Evolutionary conservation across 2,113 vertebrate genomes (phyloP), one percentile per base, ranked within the genome.

Genomic region (Leptosomus discolor): DNA sequence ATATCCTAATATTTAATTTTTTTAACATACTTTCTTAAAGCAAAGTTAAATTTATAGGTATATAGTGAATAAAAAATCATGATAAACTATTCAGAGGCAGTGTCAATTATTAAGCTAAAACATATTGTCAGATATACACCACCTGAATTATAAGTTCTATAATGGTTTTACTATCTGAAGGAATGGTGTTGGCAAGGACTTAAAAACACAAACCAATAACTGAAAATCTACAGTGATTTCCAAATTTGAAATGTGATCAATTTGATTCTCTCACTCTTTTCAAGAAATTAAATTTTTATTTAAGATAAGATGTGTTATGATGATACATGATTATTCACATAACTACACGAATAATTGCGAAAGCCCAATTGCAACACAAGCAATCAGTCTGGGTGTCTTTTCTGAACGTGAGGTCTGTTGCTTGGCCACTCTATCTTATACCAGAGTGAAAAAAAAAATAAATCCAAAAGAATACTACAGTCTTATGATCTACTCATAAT

Each of bases 61-160:
- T 46, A 48, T 6, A 56, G 5, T 5, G 15, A 64, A 74, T 11
- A 29, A 43, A 65, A 76, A 45, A 50, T 16, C 2, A 43, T 1
- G 16, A 90, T 15, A 83, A 80, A 20, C 14, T 53, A 20, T 60
- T 69, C 17, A 77, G 27, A 50, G 8, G 32, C 9, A 54, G 39
- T 2, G 9, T 20, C 34, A 53, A 5, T 57, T 58, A n/a, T 12
- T 34, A 29, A 1, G 8, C 32, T 46, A 69, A 57, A 27, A 37
- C 0, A 0, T 15, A 8, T 14, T 50, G 22, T 30, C 30, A 76
- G 39, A 41, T 9, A 8, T 13, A 43, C 13, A 15, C 11, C 3
- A 20, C 8, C n/a, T n/a, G n/a, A n/a, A n/a, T n/a, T n/a, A n/a
- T n/a, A n/a, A n/a, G n/a, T n/a, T n/a, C n/a, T n/a, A n/a, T n/a